A percentile compares a stretch with the other conserved stretches of the same genome.
phyloP scores from a whole-genome alignment of 2,797 vertebrate species.

The Microctenopoma lineatum region DNA sequence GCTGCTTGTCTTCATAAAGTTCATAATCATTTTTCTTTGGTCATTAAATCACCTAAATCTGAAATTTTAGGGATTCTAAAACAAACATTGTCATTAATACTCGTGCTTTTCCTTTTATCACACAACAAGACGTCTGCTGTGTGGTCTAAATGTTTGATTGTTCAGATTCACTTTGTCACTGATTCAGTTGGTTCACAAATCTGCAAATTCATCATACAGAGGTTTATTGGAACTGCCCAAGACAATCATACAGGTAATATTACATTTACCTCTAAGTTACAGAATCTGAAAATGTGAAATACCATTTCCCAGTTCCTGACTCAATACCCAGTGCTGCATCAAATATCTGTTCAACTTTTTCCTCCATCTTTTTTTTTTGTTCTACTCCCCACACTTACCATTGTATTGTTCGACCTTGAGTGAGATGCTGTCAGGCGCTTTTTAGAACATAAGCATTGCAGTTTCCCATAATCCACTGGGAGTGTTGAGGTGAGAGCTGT shows the following conservation, averaged over 20 bases:
- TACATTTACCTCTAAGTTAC: slow-evolving; percentile 36
- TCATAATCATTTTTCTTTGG: not conserved
- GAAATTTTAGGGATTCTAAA: not conserved
- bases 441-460: slow-evolving; percentile 84
- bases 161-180: not conserved
- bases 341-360: slow-evolving; percentile 76
- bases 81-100: not conserved
- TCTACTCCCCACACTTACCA: slow-evolving; percentile 61
- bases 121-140: not conserved
- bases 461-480: slow-evolving; percentile 83
- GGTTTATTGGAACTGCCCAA: slow-evolving; percentile 49
- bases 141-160: slow-evolving; percentile 1
- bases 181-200: slow-evolving; percentile 5
- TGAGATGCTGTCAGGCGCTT: slow-evolving; percentile 82
- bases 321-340: slow-evolving; percentile 63
- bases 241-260: slow-evolving; percentile 50
- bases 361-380: slow-evolving; percentile 53
- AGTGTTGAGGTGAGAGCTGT: slow-evolving; percentile 81
- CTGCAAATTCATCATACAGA: slow-evolving; percentile 21
- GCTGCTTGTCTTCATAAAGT: not conserved
- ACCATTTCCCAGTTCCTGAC: slow-evolving; percentile 48
- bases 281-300: slow-evolving; percentile 60
- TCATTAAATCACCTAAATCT: not conserved
- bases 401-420: slow-evolving; percentile 85
- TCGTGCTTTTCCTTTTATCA: slow-evolving; percentile 1